Evolutionary conservation across 2,888 invertebrate genomes (phyloP), one percentile per base, ranked within the genome.

Genomic region (Seira ritae): DNA sequence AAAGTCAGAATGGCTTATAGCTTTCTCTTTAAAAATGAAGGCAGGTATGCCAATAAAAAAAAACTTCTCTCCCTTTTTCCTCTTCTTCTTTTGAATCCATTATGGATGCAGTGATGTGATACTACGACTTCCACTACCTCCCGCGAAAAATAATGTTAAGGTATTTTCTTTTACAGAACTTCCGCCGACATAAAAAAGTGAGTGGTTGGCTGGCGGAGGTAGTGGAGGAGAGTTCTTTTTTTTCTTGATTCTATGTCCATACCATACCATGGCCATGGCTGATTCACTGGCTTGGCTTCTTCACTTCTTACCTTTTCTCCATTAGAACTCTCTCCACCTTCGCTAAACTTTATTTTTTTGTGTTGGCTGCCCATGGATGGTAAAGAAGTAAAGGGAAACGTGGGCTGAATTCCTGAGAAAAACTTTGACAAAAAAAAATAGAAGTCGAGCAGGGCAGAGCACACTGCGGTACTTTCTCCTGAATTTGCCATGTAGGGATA

Each of bases 41-140:
- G 62, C 66, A 50, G 80, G 75, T 75, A 81, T 65, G 75, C 80
- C 75, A 81, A 75, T 81, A 81, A 75, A 50, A 75, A 50, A 50
- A 50, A 81, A 66, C 70, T 73, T 75, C 42, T 46, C 55, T 46
- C 74, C 55, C 62, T 50, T 37, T 37, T 12, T 60, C 65, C 46
- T 22, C 55, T 69, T 50, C 20, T 37, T 12, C 42, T 37, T 19
- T 22, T 46, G 75, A 75, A 55, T 67, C 75, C 75, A 79, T 79
- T 79, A 72, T 73, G 6, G 66, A 22, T 42, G 68, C 75, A 55
- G 67, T 60, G 66, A 79, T 79, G 50, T 50, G 50, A 50, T 31
- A 31, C 31, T 31, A 31, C 31, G 31, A 31, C 31, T 50, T 8
- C 50, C 50, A 31, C 31, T 50, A 50, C 50, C 50, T 50, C 50